Evolutionary conservation across 2,888 invertebrate species (phyloP), one percentile per base, ranked within the genome.

Genomic region (Stictocephala bisonia): DNA sequence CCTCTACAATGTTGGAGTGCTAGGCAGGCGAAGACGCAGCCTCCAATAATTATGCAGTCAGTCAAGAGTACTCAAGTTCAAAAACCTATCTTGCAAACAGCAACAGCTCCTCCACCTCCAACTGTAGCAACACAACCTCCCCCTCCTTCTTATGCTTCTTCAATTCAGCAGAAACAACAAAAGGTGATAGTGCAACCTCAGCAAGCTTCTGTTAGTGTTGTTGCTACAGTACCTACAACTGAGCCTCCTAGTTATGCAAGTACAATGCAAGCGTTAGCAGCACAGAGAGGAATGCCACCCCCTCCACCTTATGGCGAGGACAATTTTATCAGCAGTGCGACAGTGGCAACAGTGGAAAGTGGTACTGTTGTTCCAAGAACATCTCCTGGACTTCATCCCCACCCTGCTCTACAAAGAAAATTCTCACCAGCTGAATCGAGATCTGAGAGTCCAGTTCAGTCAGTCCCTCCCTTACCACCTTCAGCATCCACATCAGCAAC

Each of bases 41-140:
- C 95, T 60, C 96, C 96, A 6, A 94, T 97, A 78, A 96, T 97
- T 77, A 97, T 97, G 96, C 96, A 97, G 83, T 95, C 96, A 29
- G 97, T 97, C 18, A 95, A 95, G 84, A 96, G 96, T 85, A 96
- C 96, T 18, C 96, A 96, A 84, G 96, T 96, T 41, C 96, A 96
- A 82, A 97, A 97, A 83, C 97, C 97, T 0, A 91, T 96, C 27
- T 86, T 97, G 77, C 97, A 97, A 85, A 97, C 96, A 15, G 97
- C 97, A 9, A 94, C 96, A 60, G 96, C 95, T n/a, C 96, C 96
- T 0, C 93, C 93, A 1, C 89, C 89, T 70, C 87, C 89, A 22
- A 87, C 89, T 15, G 73, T 80, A 11, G 82, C 82, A 20, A 84
- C 83, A 35, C 87, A 86, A 76, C 89, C 90, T 11, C 93, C 93